Evolutionary conservation across 2,888 invertebrate genomes (phyloP).

Genomic region (Physocephala rufipes): DNA sequence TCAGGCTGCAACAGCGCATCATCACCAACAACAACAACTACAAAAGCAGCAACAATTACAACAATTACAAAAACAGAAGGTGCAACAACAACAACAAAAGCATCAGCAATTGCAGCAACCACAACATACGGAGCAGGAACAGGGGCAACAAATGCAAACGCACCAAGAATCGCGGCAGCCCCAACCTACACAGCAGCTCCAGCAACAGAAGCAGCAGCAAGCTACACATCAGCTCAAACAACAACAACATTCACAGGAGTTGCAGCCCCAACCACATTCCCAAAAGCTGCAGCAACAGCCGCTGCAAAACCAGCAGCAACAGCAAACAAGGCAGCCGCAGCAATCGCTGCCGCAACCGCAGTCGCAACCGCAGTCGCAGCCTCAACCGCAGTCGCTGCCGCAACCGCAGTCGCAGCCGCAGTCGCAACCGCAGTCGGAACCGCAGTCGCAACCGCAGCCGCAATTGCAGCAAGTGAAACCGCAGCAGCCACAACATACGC

Average conservation of each 20-base stretch:
- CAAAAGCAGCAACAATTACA: slow-evolving; percentile 30
- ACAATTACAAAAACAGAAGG: slow-evolving; percentile 27
- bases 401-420: slow-evolving; percentile 38
- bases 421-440: slow-evolving; percentile 43
- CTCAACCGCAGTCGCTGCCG: slow-evolving; percentile 19
- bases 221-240: slow-evolving; percentile 24
- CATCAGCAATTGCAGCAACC: slow-evolving; percentile 28
- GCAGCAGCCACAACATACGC: slow-evolving; percentile 48
- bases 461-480: slow-evolving; percentile 30
- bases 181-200: slow-evolving; percentile 24
- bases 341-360: slow-evolving; percentile 32
- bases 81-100: slow-evolving; percentile 37
- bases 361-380: slow-evolving; percentile 29
- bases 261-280: slow-evolving; percentile 31
- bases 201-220: slow-evolving; percentile 30
- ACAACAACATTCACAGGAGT: not conserved
- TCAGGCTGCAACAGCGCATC: slow-evolving; percentile 43
- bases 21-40: slow-evolving; percentile 35
- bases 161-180: slow-evolving; percentile 20
- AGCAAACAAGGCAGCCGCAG: slow-evolving; percentile 29
- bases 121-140: slow-evolving; percentile 31
- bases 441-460: slow-evolving; percentile 35
- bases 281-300: slow-evolving; percentile 28
- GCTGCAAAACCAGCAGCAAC: slow-evolving; percentile 22
- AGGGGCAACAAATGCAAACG: slow-evolving; percentile 30